These are phyloP conservation scores for Sebastes taczanowskii DNA, from an alignment of 2,797 vertebrate genomes.

Conservation along the genomic window DNA sequence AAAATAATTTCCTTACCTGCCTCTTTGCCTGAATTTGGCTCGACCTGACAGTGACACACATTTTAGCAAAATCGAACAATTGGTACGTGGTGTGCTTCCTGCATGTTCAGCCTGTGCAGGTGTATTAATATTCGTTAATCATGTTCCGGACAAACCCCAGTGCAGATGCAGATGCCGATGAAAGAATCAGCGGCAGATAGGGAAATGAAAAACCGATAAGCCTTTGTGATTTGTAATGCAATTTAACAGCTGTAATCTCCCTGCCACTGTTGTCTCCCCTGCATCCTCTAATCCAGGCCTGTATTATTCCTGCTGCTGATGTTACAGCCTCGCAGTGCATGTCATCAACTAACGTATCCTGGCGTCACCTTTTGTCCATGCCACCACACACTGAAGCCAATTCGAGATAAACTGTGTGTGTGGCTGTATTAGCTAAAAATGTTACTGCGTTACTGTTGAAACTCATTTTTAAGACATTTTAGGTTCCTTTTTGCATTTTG, in stretches of 20 bases:
- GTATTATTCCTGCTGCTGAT: conserved; percentile 66
- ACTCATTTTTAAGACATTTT: neutral
- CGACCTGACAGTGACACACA: neutral
- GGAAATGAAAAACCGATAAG: conserved; percentile 68
- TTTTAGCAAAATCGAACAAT: neutral
- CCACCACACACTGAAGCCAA: neutral
- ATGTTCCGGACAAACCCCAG: neutral
- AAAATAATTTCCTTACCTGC: neutral
- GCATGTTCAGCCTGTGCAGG: neutral
- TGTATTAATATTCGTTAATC: conserved; percentile 21
- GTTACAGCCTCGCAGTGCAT: conserved; percentile 33
- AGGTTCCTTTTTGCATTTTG: neutral
- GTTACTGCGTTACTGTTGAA: neutral
- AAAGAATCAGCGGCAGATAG: conserved; percentile 31
- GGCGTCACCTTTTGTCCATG: conserved; percentile 31
- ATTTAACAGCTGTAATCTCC: conserved; percentile 75
- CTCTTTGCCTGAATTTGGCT: neutral
- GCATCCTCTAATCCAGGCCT: conserved; percentile 65
- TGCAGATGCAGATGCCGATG: conserved; percentile 11
- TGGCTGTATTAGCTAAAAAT: neutral
- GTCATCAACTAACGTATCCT: conserved; percentile 21
- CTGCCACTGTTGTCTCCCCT: conserved; percentile 49
- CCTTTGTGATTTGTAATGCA: conserved; percentile 75
- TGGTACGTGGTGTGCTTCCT: neutral
- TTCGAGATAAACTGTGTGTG: neutral